Evolutionary conservation across 2,888 invertebrate species (phyloP).

Genomic region (Cephus sareptanus): DNA sequence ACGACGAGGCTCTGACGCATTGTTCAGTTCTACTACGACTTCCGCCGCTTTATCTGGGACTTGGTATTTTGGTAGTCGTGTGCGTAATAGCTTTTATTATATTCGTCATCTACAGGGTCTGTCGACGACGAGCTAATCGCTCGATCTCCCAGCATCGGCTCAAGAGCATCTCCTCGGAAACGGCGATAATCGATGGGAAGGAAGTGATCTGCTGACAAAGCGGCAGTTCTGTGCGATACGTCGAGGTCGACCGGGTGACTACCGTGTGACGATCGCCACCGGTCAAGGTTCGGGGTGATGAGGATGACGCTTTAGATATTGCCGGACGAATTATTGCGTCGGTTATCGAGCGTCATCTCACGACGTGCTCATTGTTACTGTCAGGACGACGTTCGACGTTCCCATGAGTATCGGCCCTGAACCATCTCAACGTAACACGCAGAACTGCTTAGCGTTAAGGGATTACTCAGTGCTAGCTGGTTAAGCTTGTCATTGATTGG

Average conservation of each 20-base stretch:
- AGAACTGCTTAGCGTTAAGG: conserved; percentile 44
- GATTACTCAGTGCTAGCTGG: not conserved
- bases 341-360: not conserved
- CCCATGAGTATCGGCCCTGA: conserved; percentile 12
- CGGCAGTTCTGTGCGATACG: conserved; percentile 94
- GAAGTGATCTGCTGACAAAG: conserved; percentile 96
- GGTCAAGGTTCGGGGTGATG: conserved; percentile 19
- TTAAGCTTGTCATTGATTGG: not conserved
- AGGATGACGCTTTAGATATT: not conserved
- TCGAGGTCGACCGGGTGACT: conserved; percentile 90
- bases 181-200: conserved; percentile 86
- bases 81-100: conserved; percentile 54
- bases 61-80: conserved; percentile 65
- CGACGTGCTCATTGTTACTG: not conserved
- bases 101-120: conserved; percentile 63
- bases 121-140: conserved; percentile 76
- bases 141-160: conserved; percentile 84
- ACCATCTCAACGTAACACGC: conserved; percentile 50
- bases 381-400: not conserved
- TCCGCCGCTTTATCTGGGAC: conserved; percentile 78
- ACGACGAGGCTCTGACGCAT: conserved; percentile 83
- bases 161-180: conserved; percentile 84
- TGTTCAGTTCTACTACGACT: conserved; percentile 82
- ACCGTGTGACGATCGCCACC: conserved; percentile 80
- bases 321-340: not conserved